Percentiles rank a stretch among this genome's conserved stretches.
Conservation (phyloP, 2,888 invertebrate species). For the Hypomecis punctinalis region DNA sequence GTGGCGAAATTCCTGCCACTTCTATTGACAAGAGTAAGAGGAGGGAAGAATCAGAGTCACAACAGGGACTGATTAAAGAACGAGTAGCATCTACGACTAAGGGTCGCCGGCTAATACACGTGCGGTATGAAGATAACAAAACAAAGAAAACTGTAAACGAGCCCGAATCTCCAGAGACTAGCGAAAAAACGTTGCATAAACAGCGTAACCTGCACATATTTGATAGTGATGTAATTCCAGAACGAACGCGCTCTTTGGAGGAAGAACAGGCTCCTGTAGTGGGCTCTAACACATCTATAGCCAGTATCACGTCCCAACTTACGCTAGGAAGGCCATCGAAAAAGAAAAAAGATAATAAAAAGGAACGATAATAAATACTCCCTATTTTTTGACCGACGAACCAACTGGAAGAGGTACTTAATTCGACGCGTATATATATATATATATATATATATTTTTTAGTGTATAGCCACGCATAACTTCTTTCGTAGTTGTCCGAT, state of each 20-base stretch:
- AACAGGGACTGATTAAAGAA: background rate
- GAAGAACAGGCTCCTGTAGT: background rate
- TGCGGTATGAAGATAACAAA: conserved; percentile 16
- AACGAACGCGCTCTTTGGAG: background rate
- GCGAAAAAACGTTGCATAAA: background rate
- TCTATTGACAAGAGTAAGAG: background rate
- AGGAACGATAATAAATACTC: background rate
- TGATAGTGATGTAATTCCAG: conserved; percentile 3
- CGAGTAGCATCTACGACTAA: background rate
- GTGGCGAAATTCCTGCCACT: too few relatives aligned
- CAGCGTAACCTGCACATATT: background rate
- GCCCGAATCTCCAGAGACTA: background rate
- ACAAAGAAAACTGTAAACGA: background rate
- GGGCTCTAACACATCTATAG: conserved; percentile 6
- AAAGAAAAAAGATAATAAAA: background rate
- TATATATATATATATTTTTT: too few relatives aligned
- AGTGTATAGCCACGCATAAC: too few relatives aligned
- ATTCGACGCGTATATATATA: too few relatives aligned
- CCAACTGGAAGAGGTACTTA: too few relatives aligned
- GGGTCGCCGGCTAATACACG: conserved; percentile 2
- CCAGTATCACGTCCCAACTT: background rate
- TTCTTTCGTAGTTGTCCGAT: too few relatives aligned
- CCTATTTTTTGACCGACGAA: too few relatives aligned
- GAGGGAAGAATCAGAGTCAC: background rate
- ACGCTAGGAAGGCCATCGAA: background rate